Percentiles rank a stretch among this genome's conserved stretches.
phyloP scores from a whole-genome alignment of 2,888 invertebrate genomes.

The Platycnemis pennipes region DNA sequence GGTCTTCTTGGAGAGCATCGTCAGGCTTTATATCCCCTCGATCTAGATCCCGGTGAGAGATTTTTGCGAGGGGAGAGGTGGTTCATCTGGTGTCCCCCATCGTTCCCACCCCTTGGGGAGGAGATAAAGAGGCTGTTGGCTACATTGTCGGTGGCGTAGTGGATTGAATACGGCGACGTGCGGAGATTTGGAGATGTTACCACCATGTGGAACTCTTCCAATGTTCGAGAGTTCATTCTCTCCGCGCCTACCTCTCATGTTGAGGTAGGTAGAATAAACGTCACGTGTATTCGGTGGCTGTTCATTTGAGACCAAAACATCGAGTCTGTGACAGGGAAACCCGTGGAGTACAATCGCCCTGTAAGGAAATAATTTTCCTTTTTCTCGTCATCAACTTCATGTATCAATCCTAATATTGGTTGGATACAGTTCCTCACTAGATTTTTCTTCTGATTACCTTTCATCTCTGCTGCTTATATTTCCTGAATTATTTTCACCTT shows the following conservation, averaged over 20 bases:
- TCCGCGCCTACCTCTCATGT: background rate
- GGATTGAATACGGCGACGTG: background rate
- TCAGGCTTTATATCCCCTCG: background rate
- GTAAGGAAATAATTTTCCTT: background rate
- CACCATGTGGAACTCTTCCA: background rate
- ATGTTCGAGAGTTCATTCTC: background rate
- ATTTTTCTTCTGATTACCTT: too few relatives aligned
- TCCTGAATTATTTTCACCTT: too few relatives aligned
- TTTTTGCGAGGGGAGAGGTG: background rate
- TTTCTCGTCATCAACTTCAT: too few relatives aligned
- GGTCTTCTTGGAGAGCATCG: too few relatives aligned
- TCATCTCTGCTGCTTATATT: too few relatives aligned
- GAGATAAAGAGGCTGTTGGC: background rate
- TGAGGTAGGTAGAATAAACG: background rate
- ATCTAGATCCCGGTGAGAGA: background rate
- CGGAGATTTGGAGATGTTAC: background rate
- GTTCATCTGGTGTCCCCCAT: too few relatives aligned
- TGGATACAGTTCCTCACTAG: too few relatives aligned
- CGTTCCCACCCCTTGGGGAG: background rate
- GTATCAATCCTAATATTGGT: too few relatives aligned
- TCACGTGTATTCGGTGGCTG: background rate
- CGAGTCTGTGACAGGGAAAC: background rate
- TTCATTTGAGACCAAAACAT: background rate
- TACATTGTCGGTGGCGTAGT: background rate
- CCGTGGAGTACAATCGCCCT: background rate